phyloP scores from a whole-genome alignment of 2,113 vertebrate genomes.

The Pteronura brasiliensis region DNA sequence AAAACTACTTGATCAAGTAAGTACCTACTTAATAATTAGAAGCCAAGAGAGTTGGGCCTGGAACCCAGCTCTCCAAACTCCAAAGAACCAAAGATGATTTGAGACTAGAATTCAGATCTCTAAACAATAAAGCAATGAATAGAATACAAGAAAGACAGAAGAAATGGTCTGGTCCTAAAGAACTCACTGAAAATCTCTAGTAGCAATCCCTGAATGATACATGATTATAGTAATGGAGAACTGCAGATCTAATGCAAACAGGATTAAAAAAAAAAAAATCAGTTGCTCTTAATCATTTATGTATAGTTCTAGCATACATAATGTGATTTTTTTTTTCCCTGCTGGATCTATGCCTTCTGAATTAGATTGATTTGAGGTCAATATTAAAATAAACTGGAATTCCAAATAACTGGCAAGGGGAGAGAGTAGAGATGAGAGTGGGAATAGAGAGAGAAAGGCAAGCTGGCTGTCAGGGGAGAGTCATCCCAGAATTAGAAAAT shows the following conservation, averaged over 20 bases:
- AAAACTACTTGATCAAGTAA: constrained; percentile 15
- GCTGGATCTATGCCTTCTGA: not conserved
- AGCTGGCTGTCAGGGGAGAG: not conserved
- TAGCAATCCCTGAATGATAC: not conserved
- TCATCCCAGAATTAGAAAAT: not conserved
- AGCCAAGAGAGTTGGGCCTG: not conserved
- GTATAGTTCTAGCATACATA: not conserved
- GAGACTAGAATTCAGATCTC: not conserved
- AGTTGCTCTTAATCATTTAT: constrained; percentile 8
- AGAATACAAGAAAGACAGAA: not conserved
- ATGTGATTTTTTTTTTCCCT: not conserved
- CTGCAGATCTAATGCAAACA: not conserved
- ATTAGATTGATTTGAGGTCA: constrained; percentile 8
- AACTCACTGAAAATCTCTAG: constrained; percentile 20
- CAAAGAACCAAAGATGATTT: not conserved
- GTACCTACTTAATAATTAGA: not conserved
- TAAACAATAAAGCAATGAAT: not conserved
- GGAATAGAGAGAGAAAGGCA: not conserved
- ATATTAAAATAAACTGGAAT: constrained; percentile 39
- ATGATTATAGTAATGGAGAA: not conserved
- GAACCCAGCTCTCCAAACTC: not conserved
- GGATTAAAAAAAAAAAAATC: not conserved
- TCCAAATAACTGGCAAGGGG: not conserved
- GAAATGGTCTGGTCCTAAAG: not conserved
- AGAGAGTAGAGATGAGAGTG: not conserved